A percentile compares a stretch with the other conserved stretches of the same genome.
These are phyloP conservation scores for Mionectes olivaceus DNA, from an alignment of 2,797 vertebrate genomes.

Conservation along the genomic window DNA sequence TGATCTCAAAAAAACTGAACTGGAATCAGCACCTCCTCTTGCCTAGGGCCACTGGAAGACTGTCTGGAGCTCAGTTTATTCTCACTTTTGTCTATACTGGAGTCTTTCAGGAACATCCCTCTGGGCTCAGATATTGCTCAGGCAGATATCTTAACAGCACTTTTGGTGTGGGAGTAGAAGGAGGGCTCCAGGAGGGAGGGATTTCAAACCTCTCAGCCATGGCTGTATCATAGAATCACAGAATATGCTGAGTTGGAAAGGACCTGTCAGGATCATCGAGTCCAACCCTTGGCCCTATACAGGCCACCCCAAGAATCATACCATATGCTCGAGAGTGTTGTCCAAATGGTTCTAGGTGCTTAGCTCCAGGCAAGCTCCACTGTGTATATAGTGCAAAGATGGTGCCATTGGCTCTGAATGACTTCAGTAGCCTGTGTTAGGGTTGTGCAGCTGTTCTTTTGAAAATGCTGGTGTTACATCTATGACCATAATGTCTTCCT, in stretches of 20 bases:
- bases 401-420: neutral
- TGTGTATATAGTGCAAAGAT: neutral
- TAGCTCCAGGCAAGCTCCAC: neutral
- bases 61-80: neutral
- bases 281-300: neutral
- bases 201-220: neutral
- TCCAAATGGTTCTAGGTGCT: neutral
- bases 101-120: neutral
- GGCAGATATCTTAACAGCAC: neutral
- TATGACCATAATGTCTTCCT: neutral
- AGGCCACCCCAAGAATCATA: neutral
- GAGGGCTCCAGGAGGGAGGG: neutral
- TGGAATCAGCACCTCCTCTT: neutral
- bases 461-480: neutral
- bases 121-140: neutral
- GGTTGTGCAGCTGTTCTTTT: neutral
- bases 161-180: neutral
- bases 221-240: neutral
- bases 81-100: accelerated
- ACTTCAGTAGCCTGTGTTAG: neutral
- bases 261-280: neutral
- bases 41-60: neutral
- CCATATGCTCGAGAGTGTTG: neutral
- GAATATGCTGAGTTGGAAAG: neutral
- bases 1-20: neutral